These are phyloP conservation scores for Callyntrura sp. DNA, from an alignment of 2,888 invertebrate species.

Conservation along the genomic window DNA sequence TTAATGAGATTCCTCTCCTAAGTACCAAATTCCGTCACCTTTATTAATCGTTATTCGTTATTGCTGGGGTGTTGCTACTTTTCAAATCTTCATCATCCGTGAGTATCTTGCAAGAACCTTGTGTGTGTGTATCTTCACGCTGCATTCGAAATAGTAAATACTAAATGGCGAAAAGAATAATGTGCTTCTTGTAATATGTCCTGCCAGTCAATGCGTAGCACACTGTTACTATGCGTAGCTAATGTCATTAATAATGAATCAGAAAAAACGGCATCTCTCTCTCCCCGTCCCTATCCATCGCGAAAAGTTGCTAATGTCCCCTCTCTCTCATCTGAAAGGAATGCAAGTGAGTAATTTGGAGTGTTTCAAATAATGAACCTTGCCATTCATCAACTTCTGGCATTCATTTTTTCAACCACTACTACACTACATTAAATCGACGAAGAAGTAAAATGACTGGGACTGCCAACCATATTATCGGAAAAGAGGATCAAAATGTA, in stretches of 20 bases:
- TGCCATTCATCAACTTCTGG: slow-evolving; percentile 66
- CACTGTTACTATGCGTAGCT: slow-evolving; percentile 7
- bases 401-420: not conserved
- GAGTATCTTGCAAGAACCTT: no score
- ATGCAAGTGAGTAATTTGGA: slow-evolving; percentile 65
- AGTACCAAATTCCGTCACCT: slow-evolving; percentile 2
- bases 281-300: not conserved
- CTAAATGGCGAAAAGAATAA: no score
- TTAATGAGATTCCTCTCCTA: not conserved
- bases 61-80: not conserved
- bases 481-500: slow-evolving; percentile 7
- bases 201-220: no score
- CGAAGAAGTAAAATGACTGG: not conserved
- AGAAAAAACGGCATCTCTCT: slow-evolving; percentile 25
- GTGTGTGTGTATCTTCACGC: no score
- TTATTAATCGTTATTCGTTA: slow-evolving; percentile 4
- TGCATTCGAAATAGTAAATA: no score
- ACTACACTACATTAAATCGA: slow-evolving; percentile 3
- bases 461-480: slow-evolving; percentile 19
- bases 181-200: no score
- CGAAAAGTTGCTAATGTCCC: slow-evolving; percentile 8
- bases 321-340: slow-evolving; percentile 11
- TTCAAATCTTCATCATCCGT: not conserved
- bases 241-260: slow-evolving; percentile 49
- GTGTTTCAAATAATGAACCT: slow-evolving; percentile 66